Percentiles rank a stretch among this genome's conserved stretches.
phyloP scores from a whole-genome alignment of 2,888 invertebrate genomes.

The Sepioteuthis lessoniana region DNA sequence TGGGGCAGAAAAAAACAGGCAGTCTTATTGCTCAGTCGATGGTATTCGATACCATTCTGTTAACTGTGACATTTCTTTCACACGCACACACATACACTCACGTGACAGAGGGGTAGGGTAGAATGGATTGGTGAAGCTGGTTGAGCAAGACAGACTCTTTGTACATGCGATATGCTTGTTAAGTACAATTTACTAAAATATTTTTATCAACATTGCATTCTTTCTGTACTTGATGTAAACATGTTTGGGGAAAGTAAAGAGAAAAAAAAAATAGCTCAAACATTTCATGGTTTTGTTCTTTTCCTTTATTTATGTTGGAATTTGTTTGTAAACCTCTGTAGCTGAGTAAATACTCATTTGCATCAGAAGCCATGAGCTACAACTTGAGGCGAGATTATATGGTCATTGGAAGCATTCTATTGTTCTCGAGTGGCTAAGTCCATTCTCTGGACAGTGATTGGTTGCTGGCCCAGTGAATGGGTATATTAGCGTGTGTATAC shows the following conservation, averaged over 20 bases:
- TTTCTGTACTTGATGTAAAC: background rate
- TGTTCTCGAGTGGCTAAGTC: too few relatives aligned
- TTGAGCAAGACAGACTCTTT: background rate
- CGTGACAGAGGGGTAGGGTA: background rate
- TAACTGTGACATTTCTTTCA: background rate
- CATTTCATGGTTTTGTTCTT: background rate
- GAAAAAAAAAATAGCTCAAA: background rate
- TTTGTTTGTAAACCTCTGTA: too few relatives aligned
- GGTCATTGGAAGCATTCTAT: too few relatives aligned
- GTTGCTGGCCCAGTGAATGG: too few relatives aligned
- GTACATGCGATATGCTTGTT: background rate
- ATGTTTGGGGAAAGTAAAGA: background rate
- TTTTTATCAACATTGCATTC: background rate
- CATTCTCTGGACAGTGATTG: too few relatives aligned
- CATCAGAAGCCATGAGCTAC: too few relatives aligned
- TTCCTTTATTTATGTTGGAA: background rate
- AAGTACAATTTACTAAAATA: background rate
- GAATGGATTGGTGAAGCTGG: background rate
- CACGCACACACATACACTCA: background rate
- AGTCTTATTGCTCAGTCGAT: too few relatives aligned
- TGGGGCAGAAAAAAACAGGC: background rate
- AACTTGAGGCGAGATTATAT: too few relatives aligned
- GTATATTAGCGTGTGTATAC: too few relatives aligned
- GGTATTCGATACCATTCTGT: background rate
- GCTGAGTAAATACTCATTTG: too few relatives aligned